phyloP scores from a whole-genome alignment of 2,888 invertebrate species.

The Saturnia japonica region DNA sequence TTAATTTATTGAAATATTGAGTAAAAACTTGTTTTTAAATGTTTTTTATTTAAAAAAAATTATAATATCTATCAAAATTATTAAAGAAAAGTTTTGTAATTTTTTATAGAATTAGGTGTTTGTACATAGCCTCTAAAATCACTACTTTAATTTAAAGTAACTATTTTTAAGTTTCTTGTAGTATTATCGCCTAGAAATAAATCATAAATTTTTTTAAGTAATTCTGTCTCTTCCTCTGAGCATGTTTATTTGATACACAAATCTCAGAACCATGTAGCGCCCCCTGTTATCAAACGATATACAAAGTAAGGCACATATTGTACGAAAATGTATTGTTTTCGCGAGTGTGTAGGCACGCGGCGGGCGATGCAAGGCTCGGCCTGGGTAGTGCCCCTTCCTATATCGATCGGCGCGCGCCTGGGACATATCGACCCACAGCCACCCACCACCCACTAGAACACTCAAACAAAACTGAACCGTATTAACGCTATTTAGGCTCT shows the following conservation, averaged over 20 bases:
- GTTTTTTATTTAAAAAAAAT: too few relatives aligned
- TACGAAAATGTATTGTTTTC: constrained; percentile 52
- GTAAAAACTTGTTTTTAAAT: too few relatives aligned
- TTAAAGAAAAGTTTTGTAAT: too few relatives aligned
- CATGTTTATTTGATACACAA: constrained; percentile 5
- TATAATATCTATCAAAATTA: too few relatives aligned
- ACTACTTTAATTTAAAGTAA: too few relatives aligned
- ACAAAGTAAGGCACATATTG: constrained; percentile 44
- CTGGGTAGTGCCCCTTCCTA: constrained; percentile 57
- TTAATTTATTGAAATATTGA: too few relatives aligned
- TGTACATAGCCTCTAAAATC: too few relatives aligned
- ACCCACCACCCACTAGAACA: constrained; percentile 48
- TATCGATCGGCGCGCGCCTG: constrained; percentile 72
- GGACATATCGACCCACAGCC: constrained; percentile 71
- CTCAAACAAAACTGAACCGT: constrained; percentile 66
- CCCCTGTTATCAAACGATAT: constrained; percentile 39
- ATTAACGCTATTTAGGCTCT: constrained; percentile 45
- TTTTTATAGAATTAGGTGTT: too few relatives aligned
- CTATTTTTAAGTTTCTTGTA: too few relatives aligned
- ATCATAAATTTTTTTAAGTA: too few relatives aligned
- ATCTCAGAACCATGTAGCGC: constrained; percentile 20
- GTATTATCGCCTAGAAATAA: too few relatives aligned
- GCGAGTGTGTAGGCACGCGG: constrained; percentile 57
- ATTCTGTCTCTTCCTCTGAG: neutral
- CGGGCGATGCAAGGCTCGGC: constrained; percentile 51